Evolutionary conservation across 2,888 invertebrate genomes (phyloP).

Genomic region (Anthophora plumipes): DNA sequence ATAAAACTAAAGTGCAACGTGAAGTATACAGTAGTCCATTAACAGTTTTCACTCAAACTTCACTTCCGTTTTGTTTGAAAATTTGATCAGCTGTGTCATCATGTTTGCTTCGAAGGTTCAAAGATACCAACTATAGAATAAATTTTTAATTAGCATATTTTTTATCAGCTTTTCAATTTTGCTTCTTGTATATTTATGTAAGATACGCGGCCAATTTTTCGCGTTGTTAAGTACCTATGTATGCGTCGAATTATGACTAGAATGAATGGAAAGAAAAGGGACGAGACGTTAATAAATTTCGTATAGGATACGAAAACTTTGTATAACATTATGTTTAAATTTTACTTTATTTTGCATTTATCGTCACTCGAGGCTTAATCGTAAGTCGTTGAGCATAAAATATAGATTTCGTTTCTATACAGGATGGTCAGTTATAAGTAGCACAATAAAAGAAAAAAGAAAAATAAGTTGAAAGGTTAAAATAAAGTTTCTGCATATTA

Average conservation of each 20-base stretch:
- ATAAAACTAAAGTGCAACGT: neutral
- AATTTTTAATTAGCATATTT: conserved; percentile 1
- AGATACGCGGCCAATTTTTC: neutral
- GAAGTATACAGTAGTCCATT: neutral
- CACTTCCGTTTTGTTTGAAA: neutral
- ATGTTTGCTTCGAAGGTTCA: conserved; percentile 18
- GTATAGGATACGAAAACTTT: neutral
- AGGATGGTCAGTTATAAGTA: too few relatives aligned
- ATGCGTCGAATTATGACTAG: neutral
- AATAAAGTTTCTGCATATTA: too few relatives aligned
- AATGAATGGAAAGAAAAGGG: neutral
- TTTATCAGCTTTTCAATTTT: conserved; percentile 16
- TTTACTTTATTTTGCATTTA: neutral
- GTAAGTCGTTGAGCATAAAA: neutral
- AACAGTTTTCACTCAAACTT: conserved; percentile 11
- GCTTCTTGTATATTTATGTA: conserved; percentile 12
- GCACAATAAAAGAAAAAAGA: neutral
- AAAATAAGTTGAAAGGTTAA: too few relatives aligned
- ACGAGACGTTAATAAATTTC: neutral
- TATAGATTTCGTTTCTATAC: too few relatives aligned
- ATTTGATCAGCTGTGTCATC: conserved; percentile 1
- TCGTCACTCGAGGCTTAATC: neutral
- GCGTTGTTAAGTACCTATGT: neutral
- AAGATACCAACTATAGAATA: neutral
- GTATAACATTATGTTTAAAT: neutral